Evolutionary conservation across 1,140 invertebrate species (phyloP).

Genomic region (Muscidifurax raptorellus): DNA sequence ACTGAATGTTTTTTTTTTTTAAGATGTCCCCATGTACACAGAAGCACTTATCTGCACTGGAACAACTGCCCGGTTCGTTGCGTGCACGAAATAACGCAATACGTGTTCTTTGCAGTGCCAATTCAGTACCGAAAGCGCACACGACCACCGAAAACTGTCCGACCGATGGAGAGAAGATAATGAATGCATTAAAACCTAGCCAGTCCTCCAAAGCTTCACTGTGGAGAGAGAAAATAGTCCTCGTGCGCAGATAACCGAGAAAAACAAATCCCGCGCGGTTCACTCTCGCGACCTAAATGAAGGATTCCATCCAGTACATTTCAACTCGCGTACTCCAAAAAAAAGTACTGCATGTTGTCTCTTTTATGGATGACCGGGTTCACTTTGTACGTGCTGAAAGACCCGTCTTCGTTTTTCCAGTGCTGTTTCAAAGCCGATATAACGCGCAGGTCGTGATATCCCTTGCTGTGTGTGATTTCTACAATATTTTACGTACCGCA

Average conservation of each 20-base stretch:
- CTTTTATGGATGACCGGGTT: neutral
- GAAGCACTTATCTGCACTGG: neutral
- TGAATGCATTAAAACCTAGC: conserved; percentile 13
- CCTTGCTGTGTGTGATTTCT: too few relatives aligned
- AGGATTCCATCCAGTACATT: neutral
- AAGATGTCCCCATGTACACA: neutral
- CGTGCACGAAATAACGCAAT: neutral
- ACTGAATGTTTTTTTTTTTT: too few relatives aligned
- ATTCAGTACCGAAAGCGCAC: neutral
- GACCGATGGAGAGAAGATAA: conserved; percentile 19
- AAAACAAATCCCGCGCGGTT: conserved; percentile 1
- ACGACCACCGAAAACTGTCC: neutral
- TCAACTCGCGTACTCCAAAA: neutral
- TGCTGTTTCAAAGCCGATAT: too few relatives aligned
- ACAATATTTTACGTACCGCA: too few relatives aligned
- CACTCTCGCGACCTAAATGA: neutral
- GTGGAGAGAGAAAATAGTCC: neutral
- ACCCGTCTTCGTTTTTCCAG: too few relatives aligned
- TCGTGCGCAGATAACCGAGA: neutral
- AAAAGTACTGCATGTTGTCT: neutral
- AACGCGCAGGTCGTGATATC: too few relatives aligned
- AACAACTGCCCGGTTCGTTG: neutral
- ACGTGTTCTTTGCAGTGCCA: neutral
- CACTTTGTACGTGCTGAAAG: too few relatives aligned
- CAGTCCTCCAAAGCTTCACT: neutral